A percentile compares a stretch with the other conserved stretches of the same genome.
Conservation (phyloP, 2,797 vertebrate species). For the Streptopelia turtur region DNA sequence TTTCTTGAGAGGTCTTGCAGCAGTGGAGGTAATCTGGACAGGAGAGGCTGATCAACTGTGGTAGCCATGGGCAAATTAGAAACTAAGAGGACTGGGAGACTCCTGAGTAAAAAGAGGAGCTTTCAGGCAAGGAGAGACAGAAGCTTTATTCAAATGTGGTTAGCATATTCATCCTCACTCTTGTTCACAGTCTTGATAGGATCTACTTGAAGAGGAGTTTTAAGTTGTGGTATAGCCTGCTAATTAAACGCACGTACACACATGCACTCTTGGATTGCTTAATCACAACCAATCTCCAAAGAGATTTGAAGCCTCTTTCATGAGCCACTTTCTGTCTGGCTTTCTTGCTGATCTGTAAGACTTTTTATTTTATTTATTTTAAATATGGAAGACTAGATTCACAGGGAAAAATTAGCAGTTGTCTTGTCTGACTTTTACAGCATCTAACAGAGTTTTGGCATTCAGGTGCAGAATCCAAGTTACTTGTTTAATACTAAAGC, state of each 20-base stretch:
- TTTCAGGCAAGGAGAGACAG: neutral
- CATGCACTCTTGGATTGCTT: neutral
- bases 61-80: neutral
- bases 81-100: neutral
- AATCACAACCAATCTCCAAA: neutral
- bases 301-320: neutral
- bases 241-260: neutral
- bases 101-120: neutral
- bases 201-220: neutral
- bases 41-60: neutral
- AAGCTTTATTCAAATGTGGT: neutral
- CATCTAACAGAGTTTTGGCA: neutral
- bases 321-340: neutral
- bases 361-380: neutral
- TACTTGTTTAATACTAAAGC: neutral
- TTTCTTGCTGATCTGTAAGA: neutral
- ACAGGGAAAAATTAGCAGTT: neutral
- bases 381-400: neutral
- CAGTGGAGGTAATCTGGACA: neutral
- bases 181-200: neutral
- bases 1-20: constrained; percentile 16
- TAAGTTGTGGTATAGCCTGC: neutral
- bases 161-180: neutral
- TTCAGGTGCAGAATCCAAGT: neutral
- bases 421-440: neutral